Percentiles rank a stretch among this genome's conserved stretches.
Evolutionary conservation across 2,113 vertebrate species (phyloP).

Genomic region (Oplegnathus fasciatus): DNA sequence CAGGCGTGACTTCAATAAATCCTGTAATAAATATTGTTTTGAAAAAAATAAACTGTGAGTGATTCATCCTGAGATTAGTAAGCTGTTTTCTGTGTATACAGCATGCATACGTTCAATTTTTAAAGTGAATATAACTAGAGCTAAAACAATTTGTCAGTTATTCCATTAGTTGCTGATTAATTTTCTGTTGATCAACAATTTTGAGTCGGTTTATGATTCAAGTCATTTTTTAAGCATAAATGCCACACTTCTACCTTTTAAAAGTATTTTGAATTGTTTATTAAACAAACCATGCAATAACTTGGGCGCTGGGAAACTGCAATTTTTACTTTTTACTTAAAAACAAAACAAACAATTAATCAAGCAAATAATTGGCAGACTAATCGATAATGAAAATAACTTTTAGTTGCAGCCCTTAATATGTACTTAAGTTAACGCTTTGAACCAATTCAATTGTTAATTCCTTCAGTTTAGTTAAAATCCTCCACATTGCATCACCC

Average conservation of each 20-base stretch:
- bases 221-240: background rate
- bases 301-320: background rate
- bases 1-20: background rate
- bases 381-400: background rate
- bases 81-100: background rate
- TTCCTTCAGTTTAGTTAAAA: slow-evolving; percentile 1
- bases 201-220: background rate
- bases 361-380: background rate
- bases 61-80: background rate
- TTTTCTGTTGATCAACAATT: background rate
- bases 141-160: background rate
- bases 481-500: slow-evolving; percentile 74
- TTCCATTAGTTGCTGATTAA: background rate
- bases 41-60: background rate
- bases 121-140: background rate
- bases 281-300: background rate
- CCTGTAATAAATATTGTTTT: background rate
- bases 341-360: background rate
- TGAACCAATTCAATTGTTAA: background rate
- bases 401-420: background rate
- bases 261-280: background rate
- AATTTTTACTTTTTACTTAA: background rate
- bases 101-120: background rate
- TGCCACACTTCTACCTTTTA: background rate
- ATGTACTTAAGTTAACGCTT: no score